A percentile compares a stretch with the other conserved stretches of the same genome.
Evolutionary conservation across 2,888 invertebrate species (phyloP).

Genomic region (Sphaerophoria rueppellii): DNA sequence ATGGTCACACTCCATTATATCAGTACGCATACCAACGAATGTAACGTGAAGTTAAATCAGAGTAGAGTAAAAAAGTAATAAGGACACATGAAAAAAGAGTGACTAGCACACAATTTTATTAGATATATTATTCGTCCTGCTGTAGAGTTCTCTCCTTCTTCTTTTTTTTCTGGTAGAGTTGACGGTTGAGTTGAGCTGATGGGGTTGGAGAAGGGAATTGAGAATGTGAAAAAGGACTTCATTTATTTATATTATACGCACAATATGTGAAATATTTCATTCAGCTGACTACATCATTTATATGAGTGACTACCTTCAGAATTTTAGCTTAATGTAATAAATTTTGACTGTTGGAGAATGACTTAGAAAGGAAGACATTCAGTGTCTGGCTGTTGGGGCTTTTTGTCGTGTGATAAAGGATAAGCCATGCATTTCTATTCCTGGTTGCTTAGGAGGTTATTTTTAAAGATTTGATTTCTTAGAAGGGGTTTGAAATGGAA

Average conservation of each 20-base stretch:
- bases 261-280: conserved; percentile 40
- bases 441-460: background rate
- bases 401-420: conserved; percentile 5
- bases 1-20: conserved; percentile 42
- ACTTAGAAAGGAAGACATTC: conserved; percentile 13
- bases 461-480: background rate
- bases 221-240: conserved; percentile 54
- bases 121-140: conserved; percentile 38
- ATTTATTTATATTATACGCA: conserved; percentile 64
- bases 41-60: conserved; percentile 27
- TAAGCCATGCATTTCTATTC: conserved; percentile 5
- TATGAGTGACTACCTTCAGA: conserved; percentile 27
- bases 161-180: too few relatives aligned
- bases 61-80: background rate
- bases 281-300: conserved; percentile 25
- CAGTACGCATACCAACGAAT: too few relatives aligned
- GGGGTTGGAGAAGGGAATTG: background rate
- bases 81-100: conserved; percentile 22
- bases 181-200: too few relatives aligned
- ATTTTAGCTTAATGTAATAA: conserved; percentile 24
- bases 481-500: background rate
- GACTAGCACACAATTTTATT: conserved; percentile 53
- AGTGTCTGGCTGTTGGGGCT: background rate
- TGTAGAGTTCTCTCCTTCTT: background rate
- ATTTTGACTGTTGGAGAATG: conserved; percentile 36